Evolutionary conservation across 2,797 vertebrate species (phyloP).

Genomic region (Sebastes elongatus): DNA sequence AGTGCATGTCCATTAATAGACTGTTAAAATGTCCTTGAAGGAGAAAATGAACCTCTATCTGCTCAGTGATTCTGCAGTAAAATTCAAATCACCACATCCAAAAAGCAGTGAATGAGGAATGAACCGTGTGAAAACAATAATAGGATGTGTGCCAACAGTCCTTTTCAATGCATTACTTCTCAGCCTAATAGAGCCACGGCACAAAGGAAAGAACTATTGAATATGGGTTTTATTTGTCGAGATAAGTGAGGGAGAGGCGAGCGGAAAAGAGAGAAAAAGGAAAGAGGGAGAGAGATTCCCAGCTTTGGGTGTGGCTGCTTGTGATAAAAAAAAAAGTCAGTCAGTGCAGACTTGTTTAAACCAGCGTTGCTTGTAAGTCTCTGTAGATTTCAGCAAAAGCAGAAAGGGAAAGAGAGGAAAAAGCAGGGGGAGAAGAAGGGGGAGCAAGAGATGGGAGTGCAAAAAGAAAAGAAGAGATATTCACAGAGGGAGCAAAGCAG

Average conservation of each 20-base stretch:
- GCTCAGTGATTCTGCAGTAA: background rate
- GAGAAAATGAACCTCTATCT: background rate
- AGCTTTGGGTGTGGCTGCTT: constrained; percentile 60
- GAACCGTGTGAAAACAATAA: constrained; percentile 17
- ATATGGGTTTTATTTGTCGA: constrained; percentile 28
- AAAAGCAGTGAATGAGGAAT: constrained; percentile 16
- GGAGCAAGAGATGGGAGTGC: constrained; percentile 3
- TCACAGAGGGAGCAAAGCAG: constrained; percentile 33
- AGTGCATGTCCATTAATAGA: background rate
- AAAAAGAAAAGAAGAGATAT: constrained; percentile 22
- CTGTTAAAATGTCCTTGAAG: background rate
- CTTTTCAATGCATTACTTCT: constrained; percentile 14
- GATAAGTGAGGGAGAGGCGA: constrained; percentile 13
- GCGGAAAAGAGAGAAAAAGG: background rate
- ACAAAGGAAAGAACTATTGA: constrained; percentile 24
- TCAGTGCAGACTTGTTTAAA: constrained; percentile 27
- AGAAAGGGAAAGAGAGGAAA: background rate
- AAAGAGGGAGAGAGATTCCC: constrained; percentile 19
- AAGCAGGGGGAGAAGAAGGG: background rate
- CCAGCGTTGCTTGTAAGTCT: constrained; percentile 12
- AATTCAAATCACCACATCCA: background rate
- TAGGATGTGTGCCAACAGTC: background rate
- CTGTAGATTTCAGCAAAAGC: constrained; percentile 26
- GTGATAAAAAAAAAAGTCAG: constrained; percentile 18
- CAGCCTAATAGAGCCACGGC: background rate